Percentiles rank a stretch among this genome's conserved stretches.
phyloP scores from a whole-genome alignment of 1,140 invertebrate genomes.

The Helicoverpa armigera region DNA sequence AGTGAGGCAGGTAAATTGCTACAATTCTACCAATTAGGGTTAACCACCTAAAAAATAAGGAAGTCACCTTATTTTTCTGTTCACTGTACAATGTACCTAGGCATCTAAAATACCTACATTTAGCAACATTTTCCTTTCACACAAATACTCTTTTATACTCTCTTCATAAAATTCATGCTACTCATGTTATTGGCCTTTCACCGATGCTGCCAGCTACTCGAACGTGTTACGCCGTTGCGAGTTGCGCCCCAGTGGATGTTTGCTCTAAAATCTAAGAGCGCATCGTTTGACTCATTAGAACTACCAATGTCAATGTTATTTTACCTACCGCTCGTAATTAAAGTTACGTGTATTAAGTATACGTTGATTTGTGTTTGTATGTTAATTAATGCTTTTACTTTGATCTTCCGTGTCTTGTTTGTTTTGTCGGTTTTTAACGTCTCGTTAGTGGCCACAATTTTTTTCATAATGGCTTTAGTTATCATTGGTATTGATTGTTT shows the following conservation, averaged over 20 bases:
- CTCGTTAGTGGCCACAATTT: neutral
- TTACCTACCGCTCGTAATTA: slow-evolving; percentile 45
- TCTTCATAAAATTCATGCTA: too few species aligned
- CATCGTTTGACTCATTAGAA: slow-evolving; percentile 57
- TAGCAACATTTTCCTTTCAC: too few species aligned
- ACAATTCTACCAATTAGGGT: too few species aligned
- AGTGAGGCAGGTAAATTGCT: too few species aligned
- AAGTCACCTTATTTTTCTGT: too few species aligned
- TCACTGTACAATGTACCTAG: too few species aligned
- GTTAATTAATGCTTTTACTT: slow-evolving; percentile 33
- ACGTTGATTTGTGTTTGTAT: slow-evolving; percentile 34
- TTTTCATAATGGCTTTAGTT: neutral
- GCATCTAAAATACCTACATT: too few species aligned
- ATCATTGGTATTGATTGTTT: neutral
- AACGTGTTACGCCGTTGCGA: neutral
- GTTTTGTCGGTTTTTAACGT: neutral
- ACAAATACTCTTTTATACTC: too few species aligned
- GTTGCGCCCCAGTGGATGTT: slow-evolving; percentile 3
- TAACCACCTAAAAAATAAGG: too few species aligned
- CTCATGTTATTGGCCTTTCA: neutral
- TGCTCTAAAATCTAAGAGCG: slow-evolving; percentile 18
- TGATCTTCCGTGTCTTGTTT: slow-evolving; percentile 32
- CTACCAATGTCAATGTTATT: slow-evolving; percentile 61
- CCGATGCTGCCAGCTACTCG: neutral
- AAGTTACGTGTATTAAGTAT: slow-evolving; percentile 38